A percentile compares a stretch with the other conserved stretches of the same genome.
Conservation (phyloP, 2,113 vertebrate species). For the Thomomys bottae region DNA sequence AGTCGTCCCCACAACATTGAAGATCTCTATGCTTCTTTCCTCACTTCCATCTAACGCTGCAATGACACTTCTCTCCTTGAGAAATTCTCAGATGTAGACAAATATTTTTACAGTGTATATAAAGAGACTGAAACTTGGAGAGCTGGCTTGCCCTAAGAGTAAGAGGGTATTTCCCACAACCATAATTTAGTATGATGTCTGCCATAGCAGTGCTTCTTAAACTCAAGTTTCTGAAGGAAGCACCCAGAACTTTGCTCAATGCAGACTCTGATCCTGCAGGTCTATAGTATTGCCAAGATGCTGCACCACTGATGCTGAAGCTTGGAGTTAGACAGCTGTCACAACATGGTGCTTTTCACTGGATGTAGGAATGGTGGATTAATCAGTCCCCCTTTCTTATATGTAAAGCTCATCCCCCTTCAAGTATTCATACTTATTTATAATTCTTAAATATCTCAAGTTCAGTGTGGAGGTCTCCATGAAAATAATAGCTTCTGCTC, state of each 20-base stretch:
- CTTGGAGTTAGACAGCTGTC: not conserved
- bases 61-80: not conserved
- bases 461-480: not conserved
- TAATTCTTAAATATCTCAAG: not conserved
- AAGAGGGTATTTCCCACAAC: not conserved
- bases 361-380: not conserved
- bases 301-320: too few relatives aligned
- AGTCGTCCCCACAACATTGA: not conserved
- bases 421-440: not conserved
- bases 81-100: not conserved
- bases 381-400: not conserved
- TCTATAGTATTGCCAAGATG: not conserved
- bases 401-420: not conserved
- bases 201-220: not conserved
- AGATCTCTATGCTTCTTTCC: not conserved
- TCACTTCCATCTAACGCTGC: fast-evolving
- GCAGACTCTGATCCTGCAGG: not conserved
- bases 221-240: fast-evolving
- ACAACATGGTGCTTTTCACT: not conserved
- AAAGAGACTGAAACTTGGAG: not conserved
- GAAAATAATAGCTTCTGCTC: not conserved
- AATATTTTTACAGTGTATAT: too few relatives aligned
- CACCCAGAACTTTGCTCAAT: not conserved
- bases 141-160: not conserved
- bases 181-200: fast-evolving